These are phyloP conservation scores for Channa maculata DNA, from an alignment of 2,113 vertebrate genomes.

Conservation along the genomic window DNA sequence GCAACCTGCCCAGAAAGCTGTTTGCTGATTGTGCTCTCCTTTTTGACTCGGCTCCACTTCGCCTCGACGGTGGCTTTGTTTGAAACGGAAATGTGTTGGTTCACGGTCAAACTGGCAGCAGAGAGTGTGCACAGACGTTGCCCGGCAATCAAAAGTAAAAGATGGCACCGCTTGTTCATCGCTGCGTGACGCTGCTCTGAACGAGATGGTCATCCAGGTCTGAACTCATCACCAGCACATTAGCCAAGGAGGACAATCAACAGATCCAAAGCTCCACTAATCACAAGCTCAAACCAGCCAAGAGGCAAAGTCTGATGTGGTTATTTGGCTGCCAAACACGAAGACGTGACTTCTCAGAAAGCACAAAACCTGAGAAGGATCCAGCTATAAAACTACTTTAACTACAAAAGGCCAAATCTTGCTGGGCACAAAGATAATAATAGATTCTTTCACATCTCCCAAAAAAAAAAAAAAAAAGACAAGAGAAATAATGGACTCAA, in stretches of 20 bases:
- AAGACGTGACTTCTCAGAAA: neutral
- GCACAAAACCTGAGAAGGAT: neutral
- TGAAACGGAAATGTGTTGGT: conserved; percentile 40
- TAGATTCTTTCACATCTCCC: too few species aligned
- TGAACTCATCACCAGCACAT: conserved; percentile 22
- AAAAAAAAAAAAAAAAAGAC: too few species aligned
- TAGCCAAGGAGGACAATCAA: conserved; percentile 18
- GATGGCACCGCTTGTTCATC: conserved; percentile 26
- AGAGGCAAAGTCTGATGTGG: conserved; percentile 1
- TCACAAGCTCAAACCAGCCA: conserved; percentile 9
- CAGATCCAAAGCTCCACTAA: conserved; percentile 29
- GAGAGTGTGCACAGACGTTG: neutral
- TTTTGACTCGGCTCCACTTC: conserved; percentile 35
- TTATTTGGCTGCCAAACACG: neutral
- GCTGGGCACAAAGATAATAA: too few species aligned
- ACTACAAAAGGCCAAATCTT: too few species aligned
- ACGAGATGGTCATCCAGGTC: neutral
- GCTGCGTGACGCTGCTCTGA: conserved; percentile 9
- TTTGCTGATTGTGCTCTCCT: neutral
- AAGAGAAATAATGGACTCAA: too few species aligned
- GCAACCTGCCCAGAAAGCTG: conserved; percentile 4
- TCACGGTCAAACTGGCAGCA: conserved; percentile 46
- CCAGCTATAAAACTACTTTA: neutral
- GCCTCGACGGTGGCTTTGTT: neutral
- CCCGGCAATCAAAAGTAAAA: conserved; percentile 24